Evolutionary conservation across 2,113 vertebrate genomes (phyloP).

Genomic region (Progne subis): DNA sequence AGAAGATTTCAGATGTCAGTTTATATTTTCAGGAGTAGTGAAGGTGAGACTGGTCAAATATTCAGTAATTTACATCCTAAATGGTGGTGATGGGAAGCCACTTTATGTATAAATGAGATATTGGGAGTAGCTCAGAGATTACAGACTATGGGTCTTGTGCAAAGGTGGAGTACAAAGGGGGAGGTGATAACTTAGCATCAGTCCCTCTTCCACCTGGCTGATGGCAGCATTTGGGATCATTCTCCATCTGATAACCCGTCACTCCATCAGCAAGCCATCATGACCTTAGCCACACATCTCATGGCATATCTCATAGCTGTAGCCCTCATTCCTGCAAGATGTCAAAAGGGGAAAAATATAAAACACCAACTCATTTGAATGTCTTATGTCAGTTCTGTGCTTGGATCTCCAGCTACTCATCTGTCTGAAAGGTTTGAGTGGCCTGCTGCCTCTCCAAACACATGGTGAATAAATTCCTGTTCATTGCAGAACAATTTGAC

Average conservation of each 20-base stretch:
- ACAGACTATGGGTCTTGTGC: background rate
- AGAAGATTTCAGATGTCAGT: background rate
- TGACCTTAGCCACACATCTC: background rate
- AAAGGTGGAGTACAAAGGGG: background rate
- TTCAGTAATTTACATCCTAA: background rate
- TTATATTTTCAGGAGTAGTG: background rate
- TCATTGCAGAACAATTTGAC: background rate
- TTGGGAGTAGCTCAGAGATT: background rate
- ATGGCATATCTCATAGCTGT: background rate
- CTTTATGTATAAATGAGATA: background rate
- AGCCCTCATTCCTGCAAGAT: background rate
- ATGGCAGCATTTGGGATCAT: background rate
- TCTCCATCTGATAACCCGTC: background rate
- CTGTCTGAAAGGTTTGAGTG: background rate
- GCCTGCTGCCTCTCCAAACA: background rate
- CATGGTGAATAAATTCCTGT: background rate
- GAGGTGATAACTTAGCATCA: background rate
- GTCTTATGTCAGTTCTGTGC: background rate
- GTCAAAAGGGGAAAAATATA: background rate
- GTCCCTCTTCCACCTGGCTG: background rate
- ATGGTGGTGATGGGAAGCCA: background rate
- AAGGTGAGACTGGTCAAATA: background rate
- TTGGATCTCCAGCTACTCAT: background rate
- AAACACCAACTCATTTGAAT: background rate
- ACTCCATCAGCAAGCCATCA: background rate